Percentiles rank a stretch among this genome's conserved stretches.
Conservation (phyloP, 1,140 invertebrate genomes). For the Lanistes nyassanus region DNA sequence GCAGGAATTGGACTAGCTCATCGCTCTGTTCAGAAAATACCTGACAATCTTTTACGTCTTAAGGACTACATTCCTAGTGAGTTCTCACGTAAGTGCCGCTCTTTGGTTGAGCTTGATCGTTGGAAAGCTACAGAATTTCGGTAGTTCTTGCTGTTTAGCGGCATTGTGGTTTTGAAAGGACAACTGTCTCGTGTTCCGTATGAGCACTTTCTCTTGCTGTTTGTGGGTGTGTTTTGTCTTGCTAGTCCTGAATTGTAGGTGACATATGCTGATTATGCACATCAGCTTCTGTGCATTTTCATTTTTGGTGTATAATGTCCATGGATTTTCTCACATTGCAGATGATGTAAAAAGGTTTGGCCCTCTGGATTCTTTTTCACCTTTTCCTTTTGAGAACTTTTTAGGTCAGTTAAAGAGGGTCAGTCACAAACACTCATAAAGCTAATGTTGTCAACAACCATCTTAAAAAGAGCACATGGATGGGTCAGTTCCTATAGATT, state of each 20-base stretch:
- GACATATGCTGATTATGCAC: constrained; percentile 45
- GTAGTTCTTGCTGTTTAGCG: constrained; percentile 67
- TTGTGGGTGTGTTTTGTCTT: constrained; percentile 58
- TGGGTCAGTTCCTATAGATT: no score
- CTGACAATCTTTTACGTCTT: constrained; percentile 25
- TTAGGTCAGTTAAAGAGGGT: constrained; percentile 62
- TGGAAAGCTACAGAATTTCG: constrained; percentile 70
- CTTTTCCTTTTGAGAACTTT: constrained; percentile 69
- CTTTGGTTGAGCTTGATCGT: constrained; percentile 55
- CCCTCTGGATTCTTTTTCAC: constrained; percentile 60
- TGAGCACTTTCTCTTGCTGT: constrained; percentile 64
- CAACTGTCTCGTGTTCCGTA: constrained; percentile 55
- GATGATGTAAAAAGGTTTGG: constrained; percentile 66
- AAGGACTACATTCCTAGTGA: constrained; percentile 49
- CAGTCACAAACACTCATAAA: constrained; percentile 31
- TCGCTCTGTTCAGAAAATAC: constrained; percentile 32
- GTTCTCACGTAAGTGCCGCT: constrained; percentile 64
- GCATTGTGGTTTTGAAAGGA: constrained; percentile 60
- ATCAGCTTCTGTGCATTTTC: constrained; percentile 53
- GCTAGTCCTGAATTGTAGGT: constrained; percentile 31
- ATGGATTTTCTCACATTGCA: constrained; percentile 63
- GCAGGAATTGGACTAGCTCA: constrained; percentile 1
- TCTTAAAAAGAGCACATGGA: no score
- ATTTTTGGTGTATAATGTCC: constrained; percentile 64
- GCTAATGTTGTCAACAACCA: no score